Evolutionary conservation across 2,888 invertebrate genomes (phyloP).

Genomic region (Melolontha melolontha): DNA sequence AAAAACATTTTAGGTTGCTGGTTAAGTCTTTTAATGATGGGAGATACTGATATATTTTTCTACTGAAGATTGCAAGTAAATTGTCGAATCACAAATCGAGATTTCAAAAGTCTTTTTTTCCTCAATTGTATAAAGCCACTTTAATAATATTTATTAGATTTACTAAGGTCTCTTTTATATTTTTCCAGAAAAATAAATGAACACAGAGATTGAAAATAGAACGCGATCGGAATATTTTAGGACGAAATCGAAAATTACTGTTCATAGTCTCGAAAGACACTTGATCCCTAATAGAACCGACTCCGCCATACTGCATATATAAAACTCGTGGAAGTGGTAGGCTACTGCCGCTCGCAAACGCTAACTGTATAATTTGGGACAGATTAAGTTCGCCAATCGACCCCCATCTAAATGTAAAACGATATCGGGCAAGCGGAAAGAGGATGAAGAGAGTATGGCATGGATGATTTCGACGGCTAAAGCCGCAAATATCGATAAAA

Average conservation of each 20-base stretch:
- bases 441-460: not conserved
- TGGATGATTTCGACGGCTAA: not conserved
- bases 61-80: no score
- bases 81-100: no score
- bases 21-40: not conserved
- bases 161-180: not conserved
- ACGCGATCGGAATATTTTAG: slow-evolving; percentile 25
- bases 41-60: not conserved
- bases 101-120: no score
- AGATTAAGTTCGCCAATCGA: slow-evolving; percentile 23
- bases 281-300: not conserved
- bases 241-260: slow-evolving; percentile 1
- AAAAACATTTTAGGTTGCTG: not conserved
- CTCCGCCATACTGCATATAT: not conserved
- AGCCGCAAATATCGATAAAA: slow-evolving; percentile 22
- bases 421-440: not conserved
- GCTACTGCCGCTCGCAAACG: not conserved
- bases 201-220: not conserved
- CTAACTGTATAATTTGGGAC: slow-evolving; percentile 21
- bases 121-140: no score
- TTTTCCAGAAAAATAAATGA: not conserved
- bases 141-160: no score
- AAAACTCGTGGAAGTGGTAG: not conserved
- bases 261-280: not conserved
- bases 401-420: slow-evolving; percentile 27